A percentile compares a stretch with the other conserved stretches of the same genome.
Conservation (phyloP, 2,888 invertebrate genomes). For the Amphipoea oculea region DNA sequence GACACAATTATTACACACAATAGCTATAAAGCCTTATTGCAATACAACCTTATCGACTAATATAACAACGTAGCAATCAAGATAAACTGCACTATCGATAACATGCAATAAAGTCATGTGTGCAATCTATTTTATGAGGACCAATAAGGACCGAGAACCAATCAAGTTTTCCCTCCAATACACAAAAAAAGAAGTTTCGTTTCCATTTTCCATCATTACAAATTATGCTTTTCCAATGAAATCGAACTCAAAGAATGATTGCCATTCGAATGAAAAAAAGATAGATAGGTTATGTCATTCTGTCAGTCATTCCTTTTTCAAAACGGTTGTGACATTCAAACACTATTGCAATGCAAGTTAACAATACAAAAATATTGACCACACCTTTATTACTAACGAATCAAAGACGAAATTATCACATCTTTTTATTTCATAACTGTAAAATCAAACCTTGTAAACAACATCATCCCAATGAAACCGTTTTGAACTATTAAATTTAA, state of each 20-base stretch:
- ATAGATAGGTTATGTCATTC: not conserved
- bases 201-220: not conserved
- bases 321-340: conserved; percentile 1
- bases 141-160: not conserved
- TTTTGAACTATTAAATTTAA: conserved; percentile 55
- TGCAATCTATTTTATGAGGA: conserved; percentile 31
- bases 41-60: conserved; percentile 29
- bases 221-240: not conserved
- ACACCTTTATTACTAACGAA: not conserved
- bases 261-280: conserved; percentile 2
- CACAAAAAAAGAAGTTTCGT: not conserved
- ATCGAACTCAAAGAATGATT: not conserved
- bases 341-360: not conserved
- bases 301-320: conserved; percentile 7
- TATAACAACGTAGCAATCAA: conserved; percentile 30
- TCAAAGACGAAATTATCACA: not conserved
- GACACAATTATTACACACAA: conserved; percentile 12
- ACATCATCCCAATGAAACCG: conserved; percentile 25
- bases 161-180: not conserved
- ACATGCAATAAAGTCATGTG: conserved; percentile 16
- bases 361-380: not conserved
- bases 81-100: conserved; percentile 37
- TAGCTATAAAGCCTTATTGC: conserved; percentile 11
- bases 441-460: conserved; percentile 11
- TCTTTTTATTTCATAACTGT: conserved; percentile 28